These are phyloP conservation scores for Puntigrus tetrazona DNA, from an alignment of 2,113 vertebrate genomes.

Conservation along the genomic window DNA sequence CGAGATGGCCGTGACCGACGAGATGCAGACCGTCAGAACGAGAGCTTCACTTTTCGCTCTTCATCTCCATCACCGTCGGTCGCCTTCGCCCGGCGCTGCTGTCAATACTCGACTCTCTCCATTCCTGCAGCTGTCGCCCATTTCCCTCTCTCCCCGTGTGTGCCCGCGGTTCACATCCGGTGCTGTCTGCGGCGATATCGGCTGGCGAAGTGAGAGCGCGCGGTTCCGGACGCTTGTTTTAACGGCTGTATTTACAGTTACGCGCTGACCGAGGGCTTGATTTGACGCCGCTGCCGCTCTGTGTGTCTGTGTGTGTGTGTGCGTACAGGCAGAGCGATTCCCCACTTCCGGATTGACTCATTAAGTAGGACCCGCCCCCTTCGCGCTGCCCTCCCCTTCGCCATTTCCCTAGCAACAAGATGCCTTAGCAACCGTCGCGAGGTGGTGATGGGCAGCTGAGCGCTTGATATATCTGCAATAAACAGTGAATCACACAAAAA, in stretches of 20 bases:
- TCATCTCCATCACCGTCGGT: neutral
- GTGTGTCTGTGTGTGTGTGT: constrained; percentile 6
- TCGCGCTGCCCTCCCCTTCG: constrained; percentile 22
- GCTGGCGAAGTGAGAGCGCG: neutral
- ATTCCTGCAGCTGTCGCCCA: constrained; percentile 28
- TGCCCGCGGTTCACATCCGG: neutral
- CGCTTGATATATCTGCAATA: neutral
- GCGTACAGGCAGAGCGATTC: constrained; percentile 40
- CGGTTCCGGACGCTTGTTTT: neutral
- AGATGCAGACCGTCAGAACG: neutral
- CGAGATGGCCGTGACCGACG: neutral
- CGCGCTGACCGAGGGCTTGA: constrained; percentile 44
- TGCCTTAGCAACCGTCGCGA: constrained; percentile 60
- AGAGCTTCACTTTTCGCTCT: constrained; percentile 21
- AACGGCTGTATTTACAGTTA: neutral
- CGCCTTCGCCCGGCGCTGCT: constrained; percentile 8
- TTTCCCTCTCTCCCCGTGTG: neutral
- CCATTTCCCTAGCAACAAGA: constrained; percentile 64
- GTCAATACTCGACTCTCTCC: constrained; percentile 15
- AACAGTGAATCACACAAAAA: neutral
- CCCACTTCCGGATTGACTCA: constrained; percentile 71
- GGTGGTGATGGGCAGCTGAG: neutral
- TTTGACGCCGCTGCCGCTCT: constrained; percentile 49
- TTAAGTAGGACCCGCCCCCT: constrained; percentile 51
- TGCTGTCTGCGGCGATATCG: neutral